Base-by-base conservation (phyloP, 2,797 vertebrate species). In the Coregonus ussuriensis region DNA sequence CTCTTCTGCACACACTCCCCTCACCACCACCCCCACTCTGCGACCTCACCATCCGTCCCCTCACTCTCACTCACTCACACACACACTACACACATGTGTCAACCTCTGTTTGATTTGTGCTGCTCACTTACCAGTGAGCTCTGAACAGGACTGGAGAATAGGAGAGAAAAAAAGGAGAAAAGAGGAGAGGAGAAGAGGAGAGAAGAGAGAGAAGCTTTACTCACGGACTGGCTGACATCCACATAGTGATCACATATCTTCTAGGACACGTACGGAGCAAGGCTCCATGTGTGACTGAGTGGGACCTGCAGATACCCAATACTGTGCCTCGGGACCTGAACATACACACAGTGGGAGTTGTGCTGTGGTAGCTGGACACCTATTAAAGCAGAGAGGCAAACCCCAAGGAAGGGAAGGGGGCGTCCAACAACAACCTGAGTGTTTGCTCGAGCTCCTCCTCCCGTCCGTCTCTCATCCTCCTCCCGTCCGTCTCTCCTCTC, bases 361-460 rank as follows among this genome's bases (percentile, higher is more conserved):
- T 81, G 84, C 79, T 52, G 87, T 86, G 88, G 84, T 81, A 79
- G 75, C 83, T 87, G 81, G 79, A 88, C 87, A 85, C 85, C 84
- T 83, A 77, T 82, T 88, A 79, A 11, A 84, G 83, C 75, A 73
- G 37, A 75, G 84, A 87, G 41, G 70, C 78, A 75, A 47, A 47
- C 52, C 90, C 82, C 84, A 72, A 75, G 70, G 66, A 63, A 56
- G 41, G 25, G 69, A 16, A 41, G 51, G 51, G 51, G 67, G 33
- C 85, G 87, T 83, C 87, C 82, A 54, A 88, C 86, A 91, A 87
- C 88, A 91, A 91, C 90, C 90, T 90, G 56, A 56, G 9, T n/a
- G 72, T 25, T 62, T 15, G 90, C 88, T 87, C 87, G 91, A 78
- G 91, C 91, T 89, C 89, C 91, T 92, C 91, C 91, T 73, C 52